Evolutionary conservation across 2,113 vertebrate species (phyloP), one percentile per base, ranked within the genome.

Genomic region (Neodontobutis hainanensis): DNA sequence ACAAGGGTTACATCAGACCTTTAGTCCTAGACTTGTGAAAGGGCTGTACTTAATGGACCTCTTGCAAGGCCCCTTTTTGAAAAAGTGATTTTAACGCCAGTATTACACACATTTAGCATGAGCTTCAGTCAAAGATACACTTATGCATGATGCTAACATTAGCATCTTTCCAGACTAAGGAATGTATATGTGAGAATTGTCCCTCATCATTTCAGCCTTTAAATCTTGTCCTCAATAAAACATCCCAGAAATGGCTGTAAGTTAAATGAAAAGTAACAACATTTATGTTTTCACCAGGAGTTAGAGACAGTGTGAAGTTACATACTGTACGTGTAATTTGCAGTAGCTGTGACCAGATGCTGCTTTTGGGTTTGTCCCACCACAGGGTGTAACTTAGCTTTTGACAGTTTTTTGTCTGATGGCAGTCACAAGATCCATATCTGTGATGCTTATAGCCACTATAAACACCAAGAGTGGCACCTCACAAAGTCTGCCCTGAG

Each of bases 331-430:
- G 40, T 74, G 65, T 59, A 53, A 45, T 46, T 34, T 51, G 44
- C 70, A 57, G 49, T 32, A 56, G 42, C 57, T 68, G 61, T 67
- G 57, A 70, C 32, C 46, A 52, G n/a, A 14, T 64, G 43, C 44
- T 38, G 52, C 34, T 61, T 82, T 45, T 78, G 57, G 57, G 74
- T 78, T 65, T 35, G 60, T 46, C 0, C 3, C 50, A 75, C 52
- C 47, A 43, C 70, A 69, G 72, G 69, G 79, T 88, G 81, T 86
- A 73, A 81, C 68, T 74, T 50, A 62, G 52, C 57, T 56, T 48
- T 82, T 87, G 69, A 84, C 84, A 77, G 85, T 73, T 88, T 82
- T 72, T 32, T 0, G 32, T 73, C 70, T 60, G 27, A 77, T 60
- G 16, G 59, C 58, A 80, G 67, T 85, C 59, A 69, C 65, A 53